A percentile compares a stretch with the other conserved stretches of the same genome.
phyloP scores from a whole-genome alignment of 1,140 invertebrate genomes.

The Rhynchophorus ferrugineus region DNA sequence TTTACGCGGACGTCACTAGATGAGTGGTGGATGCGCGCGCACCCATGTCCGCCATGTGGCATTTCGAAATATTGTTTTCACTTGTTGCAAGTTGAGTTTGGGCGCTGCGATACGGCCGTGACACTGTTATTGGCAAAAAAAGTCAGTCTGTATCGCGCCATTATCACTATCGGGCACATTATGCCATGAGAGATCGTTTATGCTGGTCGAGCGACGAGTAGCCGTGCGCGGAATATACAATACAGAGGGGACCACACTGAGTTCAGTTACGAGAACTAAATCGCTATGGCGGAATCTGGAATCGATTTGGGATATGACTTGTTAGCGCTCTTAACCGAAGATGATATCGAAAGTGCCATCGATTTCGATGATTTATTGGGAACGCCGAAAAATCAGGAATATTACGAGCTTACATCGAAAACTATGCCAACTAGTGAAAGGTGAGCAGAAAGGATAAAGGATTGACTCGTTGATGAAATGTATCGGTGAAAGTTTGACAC shows the following conservation, averaged over 20 bases:
- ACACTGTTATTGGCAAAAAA: constrained; percentile 32
- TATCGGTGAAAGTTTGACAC: too few species aligned
- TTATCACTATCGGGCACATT: constrained; percentile 10
- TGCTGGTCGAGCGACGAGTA: constrained; percentile 1
- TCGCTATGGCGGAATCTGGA: constrained; percentile 51
- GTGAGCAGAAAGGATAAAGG: too few species aligned
- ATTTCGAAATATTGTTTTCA: constrained; percentile 18
- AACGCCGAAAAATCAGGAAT: constrained; percentile 56
- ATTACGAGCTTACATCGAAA: constrained; percentile 59
- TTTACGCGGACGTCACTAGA: too few species aligned
- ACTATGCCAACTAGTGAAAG: constrained; percentile 57
- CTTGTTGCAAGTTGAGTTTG: constrained; percentile 12
- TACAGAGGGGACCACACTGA: constrained; percentile 3
- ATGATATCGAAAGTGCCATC: constrained; percentile 48
- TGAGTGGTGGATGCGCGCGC: background rate
- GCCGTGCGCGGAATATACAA: background rate
- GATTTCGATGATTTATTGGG: constrained; percentile 48
- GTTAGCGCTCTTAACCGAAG: constrained; percentile 49
- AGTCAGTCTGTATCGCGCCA: constrained; percentile 28
- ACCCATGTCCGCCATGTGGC: constrained; percentile 6
- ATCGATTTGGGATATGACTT: constrained; percentile 67
- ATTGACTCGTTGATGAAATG: too few species aligned
- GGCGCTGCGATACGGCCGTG: constrained; percentile 26
- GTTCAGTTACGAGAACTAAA: background rate
- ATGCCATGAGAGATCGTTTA: constrained; percentile 16